Conservation (phyloP, 2,113 vertebrate species). For the Puma concolor region DNA sequence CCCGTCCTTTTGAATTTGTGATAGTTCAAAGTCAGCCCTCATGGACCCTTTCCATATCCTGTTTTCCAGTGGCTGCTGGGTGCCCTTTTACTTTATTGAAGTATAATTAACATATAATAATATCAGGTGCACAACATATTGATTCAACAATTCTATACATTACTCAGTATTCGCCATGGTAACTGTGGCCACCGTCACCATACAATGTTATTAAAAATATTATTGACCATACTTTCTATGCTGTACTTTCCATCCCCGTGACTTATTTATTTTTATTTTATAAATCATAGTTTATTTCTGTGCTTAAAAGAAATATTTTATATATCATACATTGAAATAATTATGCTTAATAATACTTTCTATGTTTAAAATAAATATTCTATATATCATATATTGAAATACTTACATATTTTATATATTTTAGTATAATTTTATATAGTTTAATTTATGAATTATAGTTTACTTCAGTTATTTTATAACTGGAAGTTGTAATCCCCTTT, state of each 20-base stretch:
- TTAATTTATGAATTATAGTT: too few species aligned
- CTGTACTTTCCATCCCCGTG: neutral
- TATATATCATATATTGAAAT: too few species aligned
- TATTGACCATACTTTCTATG: neutral
- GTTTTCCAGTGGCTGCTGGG: neutral
- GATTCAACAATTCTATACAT: neutral
- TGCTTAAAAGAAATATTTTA: too few species aligned
- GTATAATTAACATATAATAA: neutral
- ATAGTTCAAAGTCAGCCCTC: neutral
- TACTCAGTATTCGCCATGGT: neutral
- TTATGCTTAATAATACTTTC: too few species aligned
- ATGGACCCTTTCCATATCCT: neutral
- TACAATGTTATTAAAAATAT: neutral
- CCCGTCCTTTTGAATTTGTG: neutral
- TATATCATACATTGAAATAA: too few species aligned
- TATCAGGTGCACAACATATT: neutral
- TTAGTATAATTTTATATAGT: too few species aligned
- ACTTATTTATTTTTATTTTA: neutral
- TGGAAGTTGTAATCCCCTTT: neutral
- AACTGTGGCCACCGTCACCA: neutral
- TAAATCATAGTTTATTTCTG: too few species aligned
- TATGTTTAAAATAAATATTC: too few species aligned
- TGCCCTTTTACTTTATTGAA: neutral
- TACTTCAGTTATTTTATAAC: neutral
- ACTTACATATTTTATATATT: too few species aligned